Percentiles rank a stretch among this genome's conserved stretches.
phyloP scores from a whole-genome alignment of 2,888 invertebrate genomes.

The Epiblema foenella region DNA sequence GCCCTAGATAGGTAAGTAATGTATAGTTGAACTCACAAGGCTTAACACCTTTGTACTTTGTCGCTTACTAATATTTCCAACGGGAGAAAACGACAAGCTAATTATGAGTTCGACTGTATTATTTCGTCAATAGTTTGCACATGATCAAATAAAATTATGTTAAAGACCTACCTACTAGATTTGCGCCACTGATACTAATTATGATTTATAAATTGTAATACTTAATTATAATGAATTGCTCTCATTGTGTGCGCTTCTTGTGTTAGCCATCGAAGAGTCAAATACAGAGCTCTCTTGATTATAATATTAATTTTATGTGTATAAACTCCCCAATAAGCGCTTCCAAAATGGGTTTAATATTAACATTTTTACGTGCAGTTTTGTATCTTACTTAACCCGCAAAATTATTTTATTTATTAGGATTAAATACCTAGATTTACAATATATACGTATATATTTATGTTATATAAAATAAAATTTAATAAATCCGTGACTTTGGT shows the following conservation, averaged over 20 bases:
- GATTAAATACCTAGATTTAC: neutral
- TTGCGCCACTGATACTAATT: neutral
- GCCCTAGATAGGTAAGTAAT: no score
- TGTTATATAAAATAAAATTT: neutral
- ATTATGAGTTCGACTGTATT: no score
- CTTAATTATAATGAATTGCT: neutral
- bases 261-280: neutral
- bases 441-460: neutral
- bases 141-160: no score
- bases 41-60: no score
- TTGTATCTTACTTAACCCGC: neutral
- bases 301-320: neutral
- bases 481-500: neutral
- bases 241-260: neutral
- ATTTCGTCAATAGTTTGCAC: no score
- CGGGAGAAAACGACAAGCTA: no score
- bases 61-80: no score
- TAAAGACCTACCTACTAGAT: no score
- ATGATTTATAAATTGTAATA: neutral
- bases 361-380: no score
- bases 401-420: neutral
- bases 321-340: constrained; percentile 51
- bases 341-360: constrained; percentile 53
- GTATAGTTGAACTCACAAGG: no score
- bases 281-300: neutral